phyloP scores from a whole-genome alignment of 2,113 vertebrate species.

The Cryptomyrus ogoouensis region DNA sequence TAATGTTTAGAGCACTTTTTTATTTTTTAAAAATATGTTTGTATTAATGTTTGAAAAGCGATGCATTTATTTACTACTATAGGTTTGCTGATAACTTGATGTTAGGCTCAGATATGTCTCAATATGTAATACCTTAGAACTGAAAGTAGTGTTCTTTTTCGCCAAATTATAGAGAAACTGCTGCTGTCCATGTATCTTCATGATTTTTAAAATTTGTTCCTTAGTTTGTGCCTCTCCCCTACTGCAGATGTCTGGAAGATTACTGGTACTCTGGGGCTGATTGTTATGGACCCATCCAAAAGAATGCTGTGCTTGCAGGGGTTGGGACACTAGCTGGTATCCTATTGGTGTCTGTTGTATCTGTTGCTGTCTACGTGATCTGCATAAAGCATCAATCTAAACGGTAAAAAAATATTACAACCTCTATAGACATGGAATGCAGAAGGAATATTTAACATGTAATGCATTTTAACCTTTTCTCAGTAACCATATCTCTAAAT shows the following conservation, averaged over 20 bases:
- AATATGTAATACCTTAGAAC: background rate
- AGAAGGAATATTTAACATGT: background rate
- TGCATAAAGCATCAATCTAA: slow-evolving; percentile 18
- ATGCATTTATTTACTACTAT: background rate
- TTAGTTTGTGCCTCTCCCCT: background rate
- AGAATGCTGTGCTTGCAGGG: slow-evolving; percentile 36
- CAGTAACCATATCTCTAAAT: background rate
- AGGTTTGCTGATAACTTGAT: background rate
- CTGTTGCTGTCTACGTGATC: slow-evolving; percentile 24
- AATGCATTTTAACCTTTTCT: background rate
- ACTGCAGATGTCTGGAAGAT: background rate
- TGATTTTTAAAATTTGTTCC: background rate
- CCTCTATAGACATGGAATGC: background rate
- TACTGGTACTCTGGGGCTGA: slow-evolving; percentile 36
- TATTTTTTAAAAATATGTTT: background rate
- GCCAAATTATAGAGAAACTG: background rate
- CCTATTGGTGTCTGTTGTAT: slow-evolving; percentile 21
- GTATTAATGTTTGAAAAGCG: background rate
- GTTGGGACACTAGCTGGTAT: slow-evolving; percentile 8
- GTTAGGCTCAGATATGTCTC: background rate
- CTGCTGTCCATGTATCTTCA: background rate
- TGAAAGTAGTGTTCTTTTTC: background rate
- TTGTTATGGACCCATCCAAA: slow-evolving; percentile 29
- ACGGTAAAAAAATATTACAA: slow-evolving; percentile 20
- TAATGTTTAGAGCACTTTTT: background rate